A percentile compares a stretch with the other conserved stretches of the same genome.
These are phyloP conservation scores for Boloria selene DNA, from an alignment of 2,888 invertebrate genomes.

Conservation along the genomic window DNA sequence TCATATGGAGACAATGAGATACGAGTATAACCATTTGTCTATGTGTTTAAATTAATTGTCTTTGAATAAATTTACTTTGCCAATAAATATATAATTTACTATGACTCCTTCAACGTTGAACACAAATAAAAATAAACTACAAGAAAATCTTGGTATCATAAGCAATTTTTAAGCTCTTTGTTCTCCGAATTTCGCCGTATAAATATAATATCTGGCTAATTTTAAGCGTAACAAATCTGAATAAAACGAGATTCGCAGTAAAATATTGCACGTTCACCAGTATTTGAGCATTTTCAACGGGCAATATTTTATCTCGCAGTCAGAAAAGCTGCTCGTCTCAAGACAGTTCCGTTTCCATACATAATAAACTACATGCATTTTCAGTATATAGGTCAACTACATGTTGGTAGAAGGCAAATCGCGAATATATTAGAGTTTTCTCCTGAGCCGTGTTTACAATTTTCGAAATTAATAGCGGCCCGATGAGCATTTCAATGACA, in stretches of 20 bases:
- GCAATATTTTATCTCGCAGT: slow-evolving; percentile 43
- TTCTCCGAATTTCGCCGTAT: neutral
- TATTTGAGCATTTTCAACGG: slow-evolving; percentile 42
- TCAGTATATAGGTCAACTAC: slow-evolving; percentile 43
- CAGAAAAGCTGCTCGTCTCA: slow-evolving; percentile 40
- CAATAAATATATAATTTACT: too few species aligned
- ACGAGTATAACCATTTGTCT: too few species aligned
- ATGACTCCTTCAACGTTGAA: neutral
- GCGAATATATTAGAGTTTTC: slow-evolving; percentile 40
- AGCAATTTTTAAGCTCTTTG: neutral
- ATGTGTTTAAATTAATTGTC: too few species aligned
- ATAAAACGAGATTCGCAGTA: slow-evolving; percentile 26
- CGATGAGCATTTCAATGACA: slow-evolving; percentile 35
- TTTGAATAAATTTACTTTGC: too few species aligned
- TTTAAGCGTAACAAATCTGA: slow-evolving; percentile 34
- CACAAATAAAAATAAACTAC: neutral
- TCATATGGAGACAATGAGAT: neutral
- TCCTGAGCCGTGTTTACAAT: slow-evolving; percentile 36
- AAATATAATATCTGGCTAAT: slow-evolving; percentile 20
- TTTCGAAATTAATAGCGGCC: slow-evolving; percentile 35
- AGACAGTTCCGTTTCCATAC: slow-evolving; percentile 41
- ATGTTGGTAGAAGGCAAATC: slow-evolving; percentile 39
- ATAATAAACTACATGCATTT: slow-evolving; percentile 44
- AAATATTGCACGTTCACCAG: slow-evolving; percentile 35
- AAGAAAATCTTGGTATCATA: neutral